Base-by-base conservation (phyloP, 2,113 vertebrate genomes). In the Xerus inauris region DNA sequence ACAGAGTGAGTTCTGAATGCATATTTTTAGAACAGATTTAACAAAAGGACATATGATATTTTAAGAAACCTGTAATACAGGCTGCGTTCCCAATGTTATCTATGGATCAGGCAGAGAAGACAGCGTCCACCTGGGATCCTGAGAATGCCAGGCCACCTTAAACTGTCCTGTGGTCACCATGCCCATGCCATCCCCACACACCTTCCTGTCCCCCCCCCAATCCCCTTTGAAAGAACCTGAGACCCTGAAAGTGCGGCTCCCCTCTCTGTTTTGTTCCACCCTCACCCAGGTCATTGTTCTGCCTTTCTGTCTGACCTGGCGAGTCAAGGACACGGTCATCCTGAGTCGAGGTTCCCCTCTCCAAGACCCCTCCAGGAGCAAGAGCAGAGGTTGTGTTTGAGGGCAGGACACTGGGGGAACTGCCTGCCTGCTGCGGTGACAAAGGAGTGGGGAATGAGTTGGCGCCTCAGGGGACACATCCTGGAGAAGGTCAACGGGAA, bases 341-440 rank as follows among this genome's bases (percentile, higher is more conserved):
- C 35, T n/a, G 65, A n/a, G 65, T 3, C 14, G 6, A 69, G 14
- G 65, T 17, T 35, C 54, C 16, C 54, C 54, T 57, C 20, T 22
- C 54, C 54, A 24, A 67, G 64, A 64, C 32, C 32, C 65, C 16
- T 69, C 32, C 17, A 24, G 32, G 16, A 6, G 28, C 51, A 14
- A 11, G 12, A 38, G 22, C 22, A 64, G 47, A 28, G 24, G 5
- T 24, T 75, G 42, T n/a, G 32, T 24, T 57, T 62, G 38, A 92
- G 71, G 62, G 17, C 24, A 57, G 42, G 47, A 49, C 6, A 19
- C 3, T 0, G 6, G n/a, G 75, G 32, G 14, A 32, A 24, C 24
- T 5, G 1, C 6, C 7, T 1, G 9, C 4, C 35, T 17, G 3
- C 9, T 20, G 22, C 45, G 8, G 65, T 2, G 45, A 67, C 10